Percentiles rank a stretch among this genome's conserved stretches.
phyloP scores from a whole-genome alignment of 2,797 vertebrate species.

The Poecile montanus region DNA sequence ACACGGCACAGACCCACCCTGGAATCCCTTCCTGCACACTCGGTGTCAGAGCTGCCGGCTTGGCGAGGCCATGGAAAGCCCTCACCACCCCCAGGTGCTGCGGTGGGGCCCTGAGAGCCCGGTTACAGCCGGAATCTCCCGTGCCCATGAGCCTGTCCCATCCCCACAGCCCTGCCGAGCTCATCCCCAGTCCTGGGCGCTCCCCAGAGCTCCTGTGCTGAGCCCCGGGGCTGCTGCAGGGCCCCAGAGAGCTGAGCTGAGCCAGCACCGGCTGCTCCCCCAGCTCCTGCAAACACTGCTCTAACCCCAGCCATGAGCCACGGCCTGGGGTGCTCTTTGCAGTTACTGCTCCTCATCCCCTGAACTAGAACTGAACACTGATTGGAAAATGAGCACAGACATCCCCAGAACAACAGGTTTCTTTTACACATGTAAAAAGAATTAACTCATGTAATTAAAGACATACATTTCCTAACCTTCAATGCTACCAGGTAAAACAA shows the following conservation, averaged over 20 bases:
- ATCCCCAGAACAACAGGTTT: background rate
- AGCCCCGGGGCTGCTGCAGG: background rate
- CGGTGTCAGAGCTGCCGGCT: background rate
- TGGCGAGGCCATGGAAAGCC: background rate
- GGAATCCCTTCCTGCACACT: background rate
- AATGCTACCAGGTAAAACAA: fast-evolving
- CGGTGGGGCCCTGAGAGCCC: background rate
- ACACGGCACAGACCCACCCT: background rate
- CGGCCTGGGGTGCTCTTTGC: background rate
- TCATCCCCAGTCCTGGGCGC: background rate
- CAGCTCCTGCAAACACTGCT: background rate
- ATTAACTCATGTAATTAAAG: background rate
- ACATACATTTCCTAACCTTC: background rate
- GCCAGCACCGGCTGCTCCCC: background rate
- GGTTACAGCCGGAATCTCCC: no score
- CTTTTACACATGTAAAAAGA: background rate
- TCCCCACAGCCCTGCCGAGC: background rate
- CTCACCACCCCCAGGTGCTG: fast-evolving
- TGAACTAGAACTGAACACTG: background rate
- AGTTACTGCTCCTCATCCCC: background rate
- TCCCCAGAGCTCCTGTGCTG: background rate
- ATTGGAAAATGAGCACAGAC: background rate
- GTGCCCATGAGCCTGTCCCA: background rate
- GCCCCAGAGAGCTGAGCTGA: background rate
- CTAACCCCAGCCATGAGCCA: background rate